Percentiles rank a stretch among this genome's conserved stretches.
Conservation (phyloP, 2,888 invertebrate genomes). For the Calliopum simillimum region DNA sequence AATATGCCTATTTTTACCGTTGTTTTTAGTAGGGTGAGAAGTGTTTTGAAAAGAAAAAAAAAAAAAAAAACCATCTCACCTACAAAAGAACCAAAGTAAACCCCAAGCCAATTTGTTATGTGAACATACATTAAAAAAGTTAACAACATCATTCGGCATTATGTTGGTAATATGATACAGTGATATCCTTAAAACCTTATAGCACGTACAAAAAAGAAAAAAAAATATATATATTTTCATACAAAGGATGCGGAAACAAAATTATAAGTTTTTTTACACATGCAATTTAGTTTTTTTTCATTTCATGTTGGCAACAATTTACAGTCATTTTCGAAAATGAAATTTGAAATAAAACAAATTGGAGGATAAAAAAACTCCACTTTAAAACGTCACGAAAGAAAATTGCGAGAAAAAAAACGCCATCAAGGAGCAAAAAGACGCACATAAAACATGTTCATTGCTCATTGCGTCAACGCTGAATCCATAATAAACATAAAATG, state of each 20-base stretch:
- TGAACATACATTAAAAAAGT: conserved; percentile 13
- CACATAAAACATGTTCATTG: conserved; percentile 32
- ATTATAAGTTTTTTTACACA: not conserved
- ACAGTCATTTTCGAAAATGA: conserved; percentile 21
- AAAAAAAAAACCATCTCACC: no score
- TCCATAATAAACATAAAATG: conserved; percentile 22
- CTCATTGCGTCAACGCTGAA: conserved; percentile 28
- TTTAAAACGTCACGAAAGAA: not conserved
- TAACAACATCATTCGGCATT: conserved; percentile 26
- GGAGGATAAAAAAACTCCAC: not conserved
- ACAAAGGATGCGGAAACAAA: conserved; percentile 10
- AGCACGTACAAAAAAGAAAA: not conserved
- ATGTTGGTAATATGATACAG: conserved; percentile 22
- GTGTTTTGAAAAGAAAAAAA: no score
- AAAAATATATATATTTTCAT: not conserved
- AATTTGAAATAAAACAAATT: conserved; percentile 24
- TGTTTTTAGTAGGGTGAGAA: no score
- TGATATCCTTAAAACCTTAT: not conserved
- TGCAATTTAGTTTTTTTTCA: not conserved
- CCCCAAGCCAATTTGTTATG: conserved; percentile 9
- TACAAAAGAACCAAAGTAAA: not conserved
- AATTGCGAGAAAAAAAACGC: not conserved
- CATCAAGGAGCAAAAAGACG: conserved; percentile 2
- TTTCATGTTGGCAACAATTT: not conserved
- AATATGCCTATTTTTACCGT: no score